Conservation (phyloP, 2,797 vertebrate genomes). For the Setipinna tenuifilis region DNA sequence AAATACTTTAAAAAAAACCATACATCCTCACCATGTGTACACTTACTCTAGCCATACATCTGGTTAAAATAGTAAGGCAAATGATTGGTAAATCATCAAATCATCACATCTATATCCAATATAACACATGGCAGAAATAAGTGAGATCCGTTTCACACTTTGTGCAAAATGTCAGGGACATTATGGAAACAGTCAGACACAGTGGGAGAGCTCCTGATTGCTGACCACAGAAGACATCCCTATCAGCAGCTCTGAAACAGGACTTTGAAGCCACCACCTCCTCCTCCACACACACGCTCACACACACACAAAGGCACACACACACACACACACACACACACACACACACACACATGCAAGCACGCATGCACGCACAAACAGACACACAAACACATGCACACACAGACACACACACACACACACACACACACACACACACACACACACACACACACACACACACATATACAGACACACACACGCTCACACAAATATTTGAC, state of each 20-base stretch:
- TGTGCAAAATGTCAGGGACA: not conserved
- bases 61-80: not conserved
- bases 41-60: not conserved
- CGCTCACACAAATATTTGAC: conserved; percentile 65
- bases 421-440: not conserved
- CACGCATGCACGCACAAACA: conserved; percentile 26
- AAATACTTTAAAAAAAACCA: conserved; percentile 38
- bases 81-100: conserved; percentile 1
- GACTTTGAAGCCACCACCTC: conserved; percentile 63
- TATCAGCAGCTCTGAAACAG: conserved; percentile 70
- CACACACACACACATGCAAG: conserved; percentile 1
- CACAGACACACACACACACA: not conserved
- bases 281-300: not conserved
- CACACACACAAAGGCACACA: not conserved
- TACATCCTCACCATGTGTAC: not conserved
- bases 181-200: conserved; percentile 56
- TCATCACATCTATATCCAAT: not conserved
- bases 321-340: conserved; percentile 10
- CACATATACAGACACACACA: not conserved
- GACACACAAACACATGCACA: not conserved
- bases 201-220: conserved; percentile 74
- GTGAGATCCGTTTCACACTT: not conserved
- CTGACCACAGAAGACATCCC: conserved; percentile 74
- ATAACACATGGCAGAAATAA: not conserved
- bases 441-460: not conserved